These are phyloP conservation scores for Drosophila ficusphila DNA, from an alignment of 1,140 invertebrate genomes.

Conservation along the genomic window DNA sequence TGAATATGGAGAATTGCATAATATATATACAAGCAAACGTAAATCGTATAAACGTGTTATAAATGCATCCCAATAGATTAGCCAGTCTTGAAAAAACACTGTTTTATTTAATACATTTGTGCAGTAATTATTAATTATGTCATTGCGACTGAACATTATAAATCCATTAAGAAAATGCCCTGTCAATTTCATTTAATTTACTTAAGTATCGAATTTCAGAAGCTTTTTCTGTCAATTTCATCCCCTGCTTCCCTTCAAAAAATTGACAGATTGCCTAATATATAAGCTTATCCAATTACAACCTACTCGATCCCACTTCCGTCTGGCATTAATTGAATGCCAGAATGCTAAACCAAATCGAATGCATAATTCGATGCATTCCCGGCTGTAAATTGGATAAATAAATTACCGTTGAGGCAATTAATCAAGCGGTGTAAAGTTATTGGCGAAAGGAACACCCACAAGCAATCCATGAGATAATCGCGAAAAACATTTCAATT, in stretches of 20 bases:
- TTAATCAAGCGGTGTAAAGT: slow-evolving; percentile 58
- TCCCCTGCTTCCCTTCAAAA: neutral
- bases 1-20: slow-evolving; percentile 17
- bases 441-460: slow-evolving; percentile 23
- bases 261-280: slow-evolving; percentile 13
- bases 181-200: neutral
- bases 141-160: too few species aligned
- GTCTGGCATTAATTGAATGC: slow-evolving; percentile 50
- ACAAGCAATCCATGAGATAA: slow-evolving; percentile 12
- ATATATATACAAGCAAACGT: neutral
- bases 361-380: slow-evolving; percentile 55
- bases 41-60: slow-evolving; percentile 4
- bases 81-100: too few species aligned
- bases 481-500: slow-evolving; percentile 32
- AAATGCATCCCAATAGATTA: neutral
- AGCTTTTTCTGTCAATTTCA: neutral
- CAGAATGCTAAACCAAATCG: slow-evolving; percentile 23
- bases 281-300: slow-evolving; percentile 19
- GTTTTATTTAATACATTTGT: too few species aligned
- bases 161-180: neutral
- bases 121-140: too few species aligned
- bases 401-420: slow-evolving; percentile 46
- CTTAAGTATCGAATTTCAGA: neutral
- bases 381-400: slow-evolving; percentile 32
- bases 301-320: slow-evolving; percentile 39